Base-by-base conservation (phyloP, 2,797 vertebrate species). In the Podarcis lilfordi region DNA sequence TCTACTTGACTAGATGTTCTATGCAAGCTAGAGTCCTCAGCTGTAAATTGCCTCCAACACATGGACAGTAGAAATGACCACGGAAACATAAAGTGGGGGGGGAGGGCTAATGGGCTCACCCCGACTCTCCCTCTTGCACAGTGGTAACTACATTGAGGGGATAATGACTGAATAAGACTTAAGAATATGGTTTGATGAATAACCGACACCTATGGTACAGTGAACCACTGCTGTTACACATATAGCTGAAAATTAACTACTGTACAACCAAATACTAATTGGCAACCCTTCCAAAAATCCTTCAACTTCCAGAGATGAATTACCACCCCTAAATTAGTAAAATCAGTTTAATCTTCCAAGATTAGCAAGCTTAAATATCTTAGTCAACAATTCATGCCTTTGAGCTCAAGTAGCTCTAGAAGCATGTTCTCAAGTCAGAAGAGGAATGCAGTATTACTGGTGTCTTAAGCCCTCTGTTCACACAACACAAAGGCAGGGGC, bases 301-400 rank as follows among this genome's bases (percentile, higher is more conserved):
- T 88, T 75, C 72, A 40, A 35, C 43, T 71, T 59, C 78, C 3
- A 88, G 35, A 92, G 45, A 43, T 83, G 55, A 84, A 91, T 59
- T 64, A 72, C 1, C 8, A 50, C 21, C 32, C 25, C 59, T 66
- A 64, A 74, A 82, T n/a, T 78, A 40, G 87, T 85, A 86, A 17
- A 19, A 91, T 35, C 0, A 76, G 29, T 77, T 77, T 32, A 2
- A 5, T 69, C 11, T 71, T 59, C 13, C 61, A 71, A 43, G 27
- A 13, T 79, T 59, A 79, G 72, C 27, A 37, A 71, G 1, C 29
- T 35, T 40, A 45, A 68, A 78, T 64, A 35, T 84, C 55, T 29
- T 66, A 32, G 25, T 71, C 3, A 50, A 29, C 25, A 80, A 37
- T 32, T 15, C 32, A 43, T 75, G 35, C 11, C 32, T 61, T 84